Evolutionary conservation across 2,797 vertebrate species (phyloP), one percentile per base, ranked within the genome.

Genomic region (Sarcoramphus papa): DNA sequence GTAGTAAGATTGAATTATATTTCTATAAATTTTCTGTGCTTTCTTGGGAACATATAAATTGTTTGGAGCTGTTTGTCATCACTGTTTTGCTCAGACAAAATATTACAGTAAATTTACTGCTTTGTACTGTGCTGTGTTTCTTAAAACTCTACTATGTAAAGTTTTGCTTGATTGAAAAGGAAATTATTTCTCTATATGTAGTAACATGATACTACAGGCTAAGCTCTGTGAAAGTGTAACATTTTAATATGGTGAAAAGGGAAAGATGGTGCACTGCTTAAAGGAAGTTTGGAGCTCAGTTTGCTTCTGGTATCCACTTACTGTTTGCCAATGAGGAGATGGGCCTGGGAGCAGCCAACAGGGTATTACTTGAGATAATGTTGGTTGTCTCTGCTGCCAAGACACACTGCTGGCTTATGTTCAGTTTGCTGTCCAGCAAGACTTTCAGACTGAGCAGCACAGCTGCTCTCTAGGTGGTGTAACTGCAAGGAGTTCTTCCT

Each of bases 1-100:
- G 69, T 43, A 56, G 23, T 85, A 77, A 72, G 77, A 86, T n/a
- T 88, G 69, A 92, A 81, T 95, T 80, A 93, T 56, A 69, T 31
- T 84, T 70, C 76, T 85, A 73, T 88, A 90, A 93, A 84, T 88
- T 85, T 84, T 64, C 41, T 23, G 14, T 41, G 41, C 59, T 92
- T 96, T 82, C 85, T 75, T 12, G 1, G 72, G 83, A 80, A 70
- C 4, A 1, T 24, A 67, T 67, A 92, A 93, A 94, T 92, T 77
- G 24, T 92, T 92, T 47, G 25, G 76, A 92, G 65, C 73, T 45
- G 60, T 90, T 92, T 94, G 88, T 93, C 75, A 72, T 60, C 27
- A 40, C 68, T 94, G 85, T 72, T 96, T 94, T 88, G 31, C 53
- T 84, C 35, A 56, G 91, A 72, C 40, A 81, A 84, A 94, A 92